phyloP scores from a whole-genome alignment of 2,888 invertebrate genomes.

The Pyrrhia umbra region DNA sequence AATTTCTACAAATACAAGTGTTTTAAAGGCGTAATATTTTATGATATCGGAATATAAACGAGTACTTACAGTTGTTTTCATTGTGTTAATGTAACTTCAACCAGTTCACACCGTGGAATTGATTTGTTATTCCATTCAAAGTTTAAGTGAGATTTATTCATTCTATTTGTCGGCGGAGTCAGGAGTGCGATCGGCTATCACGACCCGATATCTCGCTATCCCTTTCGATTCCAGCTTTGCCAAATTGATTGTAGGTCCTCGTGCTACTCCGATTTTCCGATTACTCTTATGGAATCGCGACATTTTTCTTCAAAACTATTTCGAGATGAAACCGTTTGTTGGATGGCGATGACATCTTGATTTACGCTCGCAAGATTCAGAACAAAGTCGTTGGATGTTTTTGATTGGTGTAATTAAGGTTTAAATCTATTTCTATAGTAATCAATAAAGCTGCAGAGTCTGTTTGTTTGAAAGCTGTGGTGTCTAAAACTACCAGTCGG shows the following conservation, averaged over 20 bases:
- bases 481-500: too few relatives aligned
- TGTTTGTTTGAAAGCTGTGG: too few relatives aligned
- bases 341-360: slow-evolving; percentile 21
- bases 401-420: slow-evolving; percentile 2
- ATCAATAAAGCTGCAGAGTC: too few relatives aligned
- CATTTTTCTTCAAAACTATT: slow-evolving; percentile 48
- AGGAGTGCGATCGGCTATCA: slow-evolving; percentile 51
- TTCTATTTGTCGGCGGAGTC: slow-evolving; percentile 62
- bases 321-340: slow-evolving; percentile 20
- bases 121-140: slow-evolving; percentile 54
- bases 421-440: background rate
- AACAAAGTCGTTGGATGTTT: slow-evolving; percentile 6
- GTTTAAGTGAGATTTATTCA: slow-evolving; percentile 62
- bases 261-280: slow-evolving; percentile 43
- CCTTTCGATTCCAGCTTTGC: slow-evolving; percentile 49
- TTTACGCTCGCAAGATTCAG: background rate
- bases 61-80: too few relatives aligned
- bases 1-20: too few relatives aligned
- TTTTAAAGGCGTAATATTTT: too few relatives aligned
- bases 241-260: slow-evolving; percentile 55
- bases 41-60: too few relatives aligned
- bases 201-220: slow-evolving; percentile 51
- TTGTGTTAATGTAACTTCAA: too few relatives aligned
- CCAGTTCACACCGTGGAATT: slow-evolving; percentile 23
- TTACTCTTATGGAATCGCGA: slow-evolving; percentile 44